phyloP scores from a whole-genome alignment of 2,797 vertebrate genomes.

The Acanthopagrus latus region DNA sequence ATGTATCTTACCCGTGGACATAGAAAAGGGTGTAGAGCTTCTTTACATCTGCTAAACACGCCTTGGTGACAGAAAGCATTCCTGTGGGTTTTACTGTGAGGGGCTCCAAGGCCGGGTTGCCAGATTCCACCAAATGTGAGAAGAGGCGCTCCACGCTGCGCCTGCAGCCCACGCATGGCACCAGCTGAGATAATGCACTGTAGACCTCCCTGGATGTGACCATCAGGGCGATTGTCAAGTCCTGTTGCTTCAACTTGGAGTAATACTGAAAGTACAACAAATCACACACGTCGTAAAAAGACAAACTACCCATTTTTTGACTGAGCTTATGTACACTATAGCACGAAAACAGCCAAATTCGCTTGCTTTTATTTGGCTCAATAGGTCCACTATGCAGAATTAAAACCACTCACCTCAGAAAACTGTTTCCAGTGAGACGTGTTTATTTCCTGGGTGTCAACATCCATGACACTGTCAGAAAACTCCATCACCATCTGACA shows the following conservation, averaged over 20 bases:
- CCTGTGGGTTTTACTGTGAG: slow-evolving; percentile 93
- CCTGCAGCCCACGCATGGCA: slow-evolving; percentile 96
- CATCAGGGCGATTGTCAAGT: slow-evolving; percentile 93
- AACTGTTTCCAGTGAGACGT: slow-evolving; percentile 92
- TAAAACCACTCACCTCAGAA: slow-evolving; percentile 88
- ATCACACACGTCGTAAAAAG: background rate
- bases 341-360: background rate
- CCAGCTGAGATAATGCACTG: slow-evolving; percentile 92
- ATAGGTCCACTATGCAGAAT: background rate
- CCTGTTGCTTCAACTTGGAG: slow-evolving; percentile 93
- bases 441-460: slow-evolving; percentile 90
- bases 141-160: slow-evolving; percentile 97
- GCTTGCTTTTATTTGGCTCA: background rate
- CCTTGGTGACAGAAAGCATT: slow-evolving; percentile 92
- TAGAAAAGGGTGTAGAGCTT: slow-evolving; percentile 97
- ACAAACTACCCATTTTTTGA: background rate
- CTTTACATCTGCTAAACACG: slow-evolving; percentile 93
- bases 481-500: slow-evolving; percentile 99
- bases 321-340: background rate
- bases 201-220: slow-evolving; percentile 94
- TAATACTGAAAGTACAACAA: slow-evolving; percentile 85
- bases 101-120: slow-evolving; percentile 94
- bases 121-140: slow-evolving; percentile 94
- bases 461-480: slow-evolving; percentile 91
- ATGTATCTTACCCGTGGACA: slow-evolving; percentile 91